Evolutionary conservation across 2,888 invertebrate species (phyloP).

Genomic region (Caenorhabditis afra): DNA sequence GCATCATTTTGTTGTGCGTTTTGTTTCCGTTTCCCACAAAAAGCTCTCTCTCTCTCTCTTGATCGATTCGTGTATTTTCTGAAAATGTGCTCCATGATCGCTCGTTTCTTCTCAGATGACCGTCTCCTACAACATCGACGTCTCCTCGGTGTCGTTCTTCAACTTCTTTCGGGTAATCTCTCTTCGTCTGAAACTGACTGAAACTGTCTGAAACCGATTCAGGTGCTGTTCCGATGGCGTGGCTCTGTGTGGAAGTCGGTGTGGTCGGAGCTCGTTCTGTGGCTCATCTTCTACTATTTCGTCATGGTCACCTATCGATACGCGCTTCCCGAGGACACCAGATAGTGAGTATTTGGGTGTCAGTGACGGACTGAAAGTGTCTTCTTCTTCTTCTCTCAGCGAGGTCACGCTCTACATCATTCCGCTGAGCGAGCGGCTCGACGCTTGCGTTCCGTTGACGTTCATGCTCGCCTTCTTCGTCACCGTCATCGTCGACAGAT

Average conservation of each 20-base stretch:
- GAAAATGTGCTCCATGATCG: too few relatives aligned
- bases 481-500: slow-evolving; percentile 69
- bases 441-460: slow-evolving; percentile 66
- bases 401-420: slow-evolving; percentile 23
- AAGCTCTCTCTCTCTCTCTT: too few relatives aligned
- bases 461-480: slow-evolving; percentile 74
- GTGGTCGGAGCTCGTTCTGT: slow-evolving; percentile 68
- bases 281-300: slow-evolving; percentile 69
- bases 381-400: too few relatives aligned
- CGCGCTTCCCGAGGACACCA: slow-evolving; percentile 11
- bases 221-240: slow-evolving; percentile 73
- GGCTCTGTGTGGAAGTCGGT: slow-evolving; percentile 73
- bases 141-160: slow-evolving; percentile 67
- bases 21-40: too few relatives aligned
- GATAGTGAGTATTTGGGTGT: slow-evolving; percentile 11
- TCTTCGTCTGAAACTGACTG: too few relatives aligned
- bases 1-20: too few relatives aligned
- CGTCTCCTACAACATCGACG: slow-evolving; percentile 75
- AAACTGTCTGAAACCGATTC: slow-evolving; percentile 19
- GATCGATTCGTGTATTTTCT: too few relatives aligned
- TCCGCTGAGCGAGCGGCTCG: slow-evolving; percentile 35
- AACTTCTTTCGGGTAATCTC: slow-evolving; percentile 53
- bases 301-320: slow-evolving; percentile 68
- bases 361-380: too few relatives aligned
- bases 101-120: slow-evolving; percentile 66